Evolutionary conservation across 2,113 vertebrate genomes (phyloP).

Genomic region (Xiphorhynchus elegans): DNA sequence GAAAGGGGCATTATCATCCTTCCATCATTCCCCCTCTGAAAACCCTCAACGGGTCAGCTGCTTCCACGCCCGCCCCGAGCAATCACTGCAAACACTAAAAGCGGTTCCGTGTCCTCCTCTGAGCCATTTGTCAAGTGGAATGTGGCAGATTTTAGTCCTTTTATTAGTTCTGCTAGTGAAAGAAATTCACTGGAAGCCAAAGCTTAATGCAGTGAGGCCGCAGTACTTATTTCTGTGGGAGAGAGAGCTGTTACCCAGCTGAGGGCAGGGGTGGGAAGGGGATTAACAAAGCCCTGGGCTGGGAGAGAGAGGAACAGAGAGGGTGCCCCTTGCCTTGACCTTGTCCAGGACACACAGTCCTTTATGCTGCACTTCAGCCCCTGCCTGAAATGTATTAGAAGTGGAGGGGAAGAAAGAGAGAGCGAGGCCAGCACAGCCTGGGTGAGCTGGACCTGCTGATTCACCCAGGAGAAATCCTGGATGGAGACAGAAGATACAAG

Average conservation of each 20-base stretch:
- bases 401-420: not conserved
- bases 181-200: constrained; percentile 48
- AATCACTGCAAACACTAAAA: constrained; percentile 43
- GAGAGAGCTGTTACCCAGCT: not conserved
- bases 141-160: constrained; percentile 55
- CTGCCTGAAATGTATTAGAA: not conserved
- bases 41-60: constrained; percentile 20
- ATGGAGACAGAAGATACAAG: accelerated
- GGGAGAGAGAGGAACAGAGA: not conserved
- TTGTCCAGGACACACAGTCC: not conserved
- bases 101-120: not conserved
- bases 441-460: not conserved
- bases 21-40: not conserved
- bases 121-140: constrained; percentile 56
- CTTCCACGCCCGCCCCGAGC: constrained; percentile 25
- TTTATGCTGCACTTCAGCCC: not conserved
- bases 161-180: constrained; percentile 67
- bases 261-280: not conserved
- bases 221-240: constrained; percentile 17
- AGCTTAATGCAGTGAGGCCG: constrained; percentile 48
- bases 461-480: not conserved
- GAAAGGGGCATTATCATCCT: not conserved
- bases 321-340: not conserved
- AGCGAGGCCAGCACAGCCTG: not conserved
- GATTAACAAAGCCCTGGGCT: not conserved